Conservation (phyloP, 1,140 invertebrate species). For the Microvelia longipes region DNA sequence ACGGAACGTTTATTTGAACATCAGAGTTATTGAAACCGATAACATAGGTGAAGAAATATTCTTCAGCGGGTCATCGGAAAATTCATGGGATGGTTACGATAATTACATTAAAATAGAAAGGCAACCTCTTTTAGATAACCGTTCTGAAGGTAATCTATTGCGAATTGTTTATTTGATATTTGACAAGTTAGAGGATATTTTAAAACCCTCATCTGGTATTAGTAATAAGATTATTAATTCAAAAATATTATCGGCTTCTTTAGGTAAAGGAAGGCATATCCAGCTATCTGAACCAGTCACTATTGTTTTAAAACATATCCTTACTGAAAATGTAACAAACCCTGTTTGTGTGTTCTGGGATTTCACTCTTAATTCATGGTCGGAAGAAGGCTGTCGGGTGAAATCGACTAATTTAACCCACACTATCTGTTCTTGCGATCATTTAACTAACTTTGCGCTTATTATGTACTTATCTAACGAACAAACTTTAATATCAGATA, state of each 20-base stretch:
- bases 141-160: slow-evolving; percentile 61
- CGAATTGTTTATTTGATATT: slow-evolving; percentile 86
- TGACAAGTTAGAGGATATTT: slow-evolving; percentile 72
- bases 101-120: slow-evolving; percentile 34
- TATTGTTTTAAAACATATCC: slow-evolving; percentile 64
- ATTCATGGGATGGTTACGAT: slow-evolving; percentile 22
- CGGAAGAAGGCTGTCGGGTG: slow-evolving; percentile 73
- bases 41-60: slow-evolving; percentile 52
- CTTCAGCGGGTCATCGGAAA: slow-evolving; percentile 34
- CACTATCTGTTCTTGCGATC: slow-evolving; percentile 82
- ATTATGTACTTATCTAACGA: slow-evolving; percentile 70
- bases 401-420: slow-evolving; percentile 68
- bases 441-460: slow-evolving; percentile 94
- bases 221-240: slow-evolving; percentile 63
- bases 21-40: slow-evolving; percentile 64
- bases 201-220: slow-evolving; percentile 39
- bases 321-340: slow-evolving; percentile 76
- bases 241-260: slow-evolving; percentile 80
- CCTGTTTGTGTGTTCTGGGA: slow-evolving; percentile 91
- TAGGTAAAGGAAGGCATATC: slow-evolving; percentile 72
- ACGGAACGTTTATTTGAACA: slow-evolving; percentile 73
- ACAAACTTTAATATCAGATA: not conserved
- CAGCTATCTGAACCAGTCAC: slow-evolving; percentile 69
- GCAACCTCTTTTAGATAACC: slow-evolving; percentile 43
- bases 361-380: slow-evolving; percentile 75